phyloP scores from a whole-genome alignment of 2,888 invertebrate species.

The Steinernema hermaphroditum region DNA sequence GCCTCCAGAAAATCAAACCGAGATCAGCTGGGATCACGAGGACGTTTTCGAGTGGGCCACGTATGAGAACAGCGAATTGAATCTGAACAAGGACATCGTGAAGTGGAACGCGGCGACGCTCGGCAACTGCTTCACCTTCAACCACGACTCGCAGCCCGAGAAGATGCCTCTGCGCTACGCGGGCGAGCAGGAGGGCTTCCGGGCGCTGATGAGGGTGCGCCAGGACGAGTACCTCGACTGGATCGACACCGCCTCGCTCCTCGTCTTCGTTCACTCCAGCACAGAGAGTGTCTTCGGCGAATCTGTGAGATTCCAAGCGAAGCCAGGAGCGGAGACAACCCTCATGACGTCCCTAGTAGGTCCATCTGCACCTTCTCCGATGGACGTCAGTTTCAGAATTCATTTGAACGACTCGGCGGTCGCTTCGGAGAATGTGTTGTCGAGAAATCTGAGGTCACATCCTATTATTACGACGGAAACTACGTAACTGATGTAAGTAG shows the following conservation, averaged over 20 bases:
- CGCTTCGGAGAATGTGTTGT: slow-evolving; percentile 42
- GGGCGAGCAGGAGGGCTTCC: slow-evolving; percentile 37
- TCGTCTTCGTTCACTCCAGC: slow-evolving; percentile 35
- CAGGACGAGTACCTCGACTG: slow-evolving; percentile 41
- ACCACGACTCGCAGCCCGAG: slow-evolving; percentile 33
- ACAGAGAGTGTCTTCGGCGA: slow-evolving; percentile 37
- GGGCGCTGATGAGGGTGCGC: slow-evolving; percentile 37
- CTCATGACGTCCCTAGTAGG: slow-evolving; percentile 7
- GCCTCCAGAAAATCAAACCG: slow-evolving; percentile 32
- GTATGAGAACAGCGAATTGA: slow-evolving; percentile 36
- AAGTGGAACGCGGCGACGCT: slow-evolving; percentile 38
- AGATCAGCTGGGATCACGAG: slow-evolving; percentile 38
- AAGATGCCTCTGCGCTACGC: slow-evolving; percentile 4
- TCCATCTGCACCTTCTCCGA: too few species aligned
- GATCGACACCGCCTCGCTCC: slow-evolving; percentile 37
- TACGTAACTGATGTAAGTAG: slow-evolving; percentile 40
- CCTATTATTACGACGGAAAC: slow-evolving; percentile 42
- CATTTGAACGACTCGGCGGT: slow-evolving; percentile 37
- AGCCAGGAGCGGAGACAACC: slow-evolving; percentile 32
- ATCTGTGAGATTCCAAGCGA: slow-evolving; percentile 36
- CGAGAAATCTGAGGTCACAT: slow-evolving; percentile 33
- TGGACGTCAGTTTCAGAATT: slow-evolving; percentile 25
- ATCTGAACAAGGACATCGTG: slow-evolving; percentile 31
- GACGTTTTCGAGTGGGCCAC: slow-evolving; percentile 44
- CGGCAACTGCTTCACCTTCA: slow-evolving; percentile 49